These are phyloP conservation scores for Yoshiicerus persimilis DNA, from an alignment of 1,140 invertebrate species.

Conservation along the genomic window DNA sequence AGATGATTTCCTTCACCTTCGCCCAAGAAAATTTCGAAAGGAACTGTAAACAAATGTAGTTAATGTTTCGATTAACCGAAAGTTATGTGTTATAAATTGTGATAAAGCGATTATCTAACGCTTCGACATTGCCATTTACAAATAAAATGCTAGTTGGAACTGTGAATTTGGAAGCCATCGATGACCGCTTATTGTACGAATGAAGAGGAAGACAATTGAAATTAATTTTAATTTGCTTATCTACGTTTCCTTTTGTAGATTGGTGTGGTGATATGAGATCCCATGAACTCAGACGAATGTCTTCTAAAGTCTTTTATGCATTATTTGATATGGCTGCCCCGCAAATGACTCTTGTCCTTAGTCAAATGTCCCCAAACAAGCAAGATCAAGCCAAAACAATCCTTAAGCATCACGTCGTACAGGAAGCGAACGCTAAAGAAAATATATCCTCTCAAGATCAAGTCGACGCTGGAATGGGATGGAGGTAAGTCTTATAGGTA, in stretches of 20 bases:
- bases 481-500: constrained; percentile 22
- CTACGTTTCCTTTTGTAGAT: constrained; percentile 24
- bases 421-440: constrained; percentile 19
- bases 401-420: constrained; percentile 38
- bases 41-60: too few species aligned
- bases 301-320: constrained; percentile 47
- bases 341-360: constrained; percentile 45
- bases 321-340: constrained; percentile 49
- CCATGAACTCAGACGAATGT: constrained; percentile 45
- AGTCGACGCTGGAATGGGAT: constrained; percentile 29
- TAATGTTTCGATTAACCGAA: too few species aligned
- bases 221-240: too few species aligned
- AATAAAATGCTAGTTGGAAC: too few species aligned
- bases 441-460: constrained; percentile 24
- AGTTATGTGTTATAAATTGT: too few species aligned
- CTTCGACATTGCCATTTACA: too few species aligned
- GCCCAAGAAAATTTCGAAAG: too few species aligned
- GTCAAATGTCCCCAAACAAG: constrained; percentile 39
- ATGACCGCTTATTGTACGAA: too few species aligned
- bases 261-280: constrained; percentile 46
- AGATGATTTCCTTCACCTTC: too few species aligned
- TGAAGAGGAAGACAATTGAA: too few species aligned
- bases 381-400: constrained; percentile 48
- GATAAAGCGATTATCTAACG: too few species aligned
- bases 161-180: too few species aligned